Percentiles rank a stretch among this genome's conserved stretches.
phyloP scores from a whole-genome alignment of 2,888 invertebrate genomes.

The Prosopocoilus inquinatus region DNA sequence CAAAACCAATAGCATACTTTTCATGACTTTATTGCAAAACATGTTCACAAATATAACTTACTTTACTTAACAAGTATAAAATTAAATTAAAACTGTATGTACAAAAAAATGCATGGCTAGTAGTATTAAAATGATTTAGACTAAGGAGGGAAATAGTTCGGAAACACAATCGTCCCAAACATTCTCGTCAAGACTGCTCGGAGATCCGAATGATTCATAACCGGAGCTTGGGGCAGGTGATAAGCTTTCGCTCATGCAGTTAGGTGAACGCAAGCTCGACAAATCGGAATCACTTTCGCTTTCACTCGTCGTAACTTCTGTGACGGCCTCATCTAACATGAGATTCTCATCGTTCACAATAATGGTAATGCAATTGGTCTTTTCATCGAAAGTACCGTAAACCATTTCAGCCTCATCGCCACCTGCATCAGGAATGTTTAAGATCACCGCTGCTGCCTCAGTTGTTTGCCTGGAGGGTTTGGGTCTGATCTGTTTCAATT shows the following conservation, averaged over 20 bases:
- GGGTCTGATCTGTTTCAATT: constrained; percentile 23
- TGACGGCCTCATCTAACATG: constrained; percentile 52
- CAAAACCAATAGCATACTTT: not conserved
- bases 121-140: constrained; percentile 47
- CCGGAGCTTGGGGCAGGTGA: constrained; percentile 58
- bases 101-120: not conserved
- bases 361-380: constrained; percentile 70
- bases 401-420: constrained; percentile 57
- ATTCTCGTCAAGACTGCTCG: constrained; percentile 51
- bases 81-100: not conserved
- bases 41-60: not conserved
- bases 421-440: constrained; percentile 1
- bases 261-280: not conserved
- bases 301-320: constrained; percentile 45
- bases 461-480: constrained; percentile 15
- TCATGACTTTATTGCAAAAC: not conserved
- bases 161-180: constrained; percentile 75
- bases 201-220: constrained; percentile 66
- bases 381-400: constrained; percentile 71
- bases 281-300: constrained; percentile 19
- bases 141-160: constrained; percentile 73
- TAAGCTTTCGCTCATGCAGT: constrained; percentile 1
- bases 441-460: constrained; percentile 4
- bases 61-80: not conserved
- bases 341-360: constrained; percentile 65